Base-by-base conservation (phyloP, 2,113 vertebrate species). In the Saguinus imperator region DNA sequence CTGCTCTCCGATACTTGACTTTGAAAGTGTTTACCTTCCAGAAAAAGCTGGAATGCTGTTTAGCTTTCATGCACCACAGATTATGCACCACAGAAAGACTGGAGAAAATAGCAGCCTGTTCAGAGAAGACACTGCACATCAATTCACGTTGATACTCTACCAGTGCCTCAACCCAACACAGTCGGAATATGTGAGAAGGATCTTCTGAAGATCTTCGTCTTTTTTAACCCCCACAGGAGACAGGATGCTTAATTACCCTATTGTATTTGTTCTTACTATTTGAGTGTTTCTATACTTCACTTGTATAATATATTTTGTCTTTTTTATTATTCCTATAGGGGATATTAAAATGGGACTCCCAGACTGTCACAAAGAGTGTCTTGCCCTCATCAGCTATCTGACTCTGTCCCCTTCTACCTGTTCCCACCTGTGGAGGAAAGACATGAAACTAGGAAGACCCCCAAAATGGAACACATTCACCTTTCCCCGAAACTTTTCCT, bases 11-110 rank as follows among this genome's bases (percentile, higher is more conserved):
- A 48, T 7, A 57, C 1, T 84, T 73, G 29, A 57, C 5, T 87
- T 95, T 55, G 90, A 77, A 96, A 76, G 23, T 37, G 16, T 87
- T 96, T n/a, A 83, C 3, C 16, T 91, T 92, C 76, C 48, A 94
- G 18, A 32, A 96, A 85, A 86, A 37, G 27, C 12, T 75, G 25
- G 40, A 48, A 72, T 80, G 13, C 13, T 84, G 27, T 16, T 93
- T 81, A 50, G 55, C 1, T 23, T 90, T 89, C 52, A 18, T 81
- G 50, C 58, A 92, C 50, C 1, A 52, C 52, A 82, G 29, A 77
- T 18, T 16, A 8, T 2, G n/a, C 6, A 50, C 5, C 52, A 64
- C 0, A 79, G 35, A 86, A 50, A 94, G 55, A 70, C 5, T 10
- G 25, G 29, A 43, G 48, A 17, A 48, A 76, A 64, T 35, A 61